A percentile compares a stretch with the other conserved stretches of the same genome.
These are phyloP conservation scores for Tupiocoris notatus DNA, from an alignment of 2,888 invertebrate species.

Conservation along the genomic window DNA sequence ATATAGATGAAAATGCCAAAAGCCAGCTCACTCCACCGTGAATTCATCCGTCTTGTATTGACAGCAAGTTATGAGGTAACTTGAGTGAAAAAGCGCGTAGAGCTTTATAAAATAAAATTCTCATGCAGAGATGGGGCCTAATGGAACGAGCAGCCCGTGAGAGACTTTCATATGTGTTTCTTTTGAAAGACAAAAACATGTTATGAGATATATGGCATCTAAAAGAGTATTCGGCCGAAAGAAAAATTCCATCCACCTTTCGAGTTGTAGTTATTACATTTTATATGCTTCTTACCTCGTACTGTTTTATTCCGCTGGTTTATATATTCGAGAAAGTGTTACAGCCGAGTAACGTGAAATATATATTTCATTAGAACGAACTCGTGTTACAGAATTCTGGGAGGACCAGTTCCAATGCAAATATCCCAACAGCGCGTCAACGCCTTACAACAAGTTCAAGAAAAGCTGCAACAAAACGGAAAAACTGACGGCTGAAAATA, in stretches of 20 bases:
- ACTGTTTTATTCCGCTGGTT: too few species aligned
- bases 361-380: not conserved
- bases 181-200: too few species aligned
- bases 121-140: too few species aligned
- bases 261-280: too few species aligned
- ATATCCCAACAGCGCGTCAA: conserved; percentile 73
- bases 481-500: conserved; percentile 69
- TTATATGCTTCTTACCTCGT: too few species aligned
- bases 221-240: too few species aligned
- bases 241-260: too few species aligned
- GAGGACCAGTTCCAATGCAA: conserved; percentile 90
- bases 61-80: not conserved
- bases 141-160: too few species aligned
- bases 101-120: not conserved
- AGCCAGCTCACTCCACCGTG: not conserved
- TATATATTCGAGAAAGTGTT: too few species aligned
- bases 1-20: not conserved
- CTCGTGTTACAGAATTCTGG: conserved; percentile 82
- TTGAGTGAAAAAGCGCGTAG: not conserved
- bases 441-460: conserved; percentile 78
- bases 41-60: not conserved
- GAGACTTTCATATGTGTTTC: too few species aligned
- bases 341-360: too few species aligned
- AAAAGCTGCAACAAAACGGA: conserved; percentile 74
- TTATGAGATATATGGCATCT: too few species aligned